These are phyloP conservation scores for Lymantria monacha DNA, from an alignment of 2,888 invertebrate genomes.

Conservation along the genomic window DNA sequence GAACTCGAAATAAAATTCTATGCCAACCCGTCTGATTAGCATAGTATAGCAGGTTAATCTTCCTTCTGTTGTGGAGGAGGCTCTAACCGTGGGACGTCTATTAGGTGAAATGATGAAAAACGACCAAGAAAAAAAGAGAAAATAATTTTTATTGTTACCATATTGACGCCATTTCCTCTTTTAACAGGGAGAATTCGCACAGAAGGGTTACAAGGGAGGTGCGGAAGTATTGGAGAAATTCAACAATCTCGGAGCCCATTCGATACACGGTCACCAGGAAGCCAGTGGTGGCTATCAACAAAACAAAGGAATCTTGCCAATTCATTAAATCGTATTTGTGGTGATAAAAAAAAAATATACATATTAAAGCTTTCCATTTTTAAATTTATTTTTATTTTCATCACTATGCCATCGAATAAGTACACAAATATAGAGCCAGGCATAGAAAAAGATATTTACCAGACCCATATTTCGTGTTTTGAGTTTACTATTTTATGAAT, in stretches of 20 bases:
- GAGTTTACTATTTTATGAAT: too few species aligned
- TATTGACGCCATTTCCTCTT: background rate
- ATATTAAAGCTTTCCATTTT: conserved; percentile 28
- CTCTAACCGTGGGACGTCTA: too few species aligned
- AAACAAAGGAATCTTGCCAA: conserved; percentile 81
- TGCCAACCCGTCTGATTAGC: too few species aligned
- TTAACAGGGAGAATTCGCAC: conserved; percentile 79
- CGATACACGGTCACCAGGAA: conserved; percentile 84
- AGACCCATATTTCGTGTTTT: too few species aligned
- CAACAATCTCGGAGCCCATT: conserved; percentile 83
- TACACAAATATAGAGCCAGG: too few species aligned
- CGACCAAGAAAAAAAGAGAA: too few species aligned
- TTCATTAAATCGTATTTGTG: conserved; percentile 44
- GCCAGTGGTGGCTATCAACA: conserved; percentile 80
- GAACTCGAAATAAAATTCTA: too few species aligned
- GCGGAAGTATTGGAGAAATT: conserved; percentile 81
- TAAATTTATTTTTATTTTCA: conserved; percentile 6
- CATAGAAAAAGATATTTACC: too few species aligned
- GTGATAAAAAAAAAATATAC: conserved; percentile 7
- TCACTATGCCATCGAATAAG: background rate
- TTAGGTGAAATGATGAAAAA: too few species aligned
- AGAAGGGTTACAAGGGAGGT: conserved; percentile 82
- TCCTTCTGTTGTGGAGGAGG: too few species aligned
- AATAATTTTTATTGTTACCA: too few species aligned
- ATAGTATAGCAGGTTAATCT: too few species aligned